Evolutionary conservation across 1,140 invertebrate species (phyloP).

Genomic region (Eueides isabella): DNA sequence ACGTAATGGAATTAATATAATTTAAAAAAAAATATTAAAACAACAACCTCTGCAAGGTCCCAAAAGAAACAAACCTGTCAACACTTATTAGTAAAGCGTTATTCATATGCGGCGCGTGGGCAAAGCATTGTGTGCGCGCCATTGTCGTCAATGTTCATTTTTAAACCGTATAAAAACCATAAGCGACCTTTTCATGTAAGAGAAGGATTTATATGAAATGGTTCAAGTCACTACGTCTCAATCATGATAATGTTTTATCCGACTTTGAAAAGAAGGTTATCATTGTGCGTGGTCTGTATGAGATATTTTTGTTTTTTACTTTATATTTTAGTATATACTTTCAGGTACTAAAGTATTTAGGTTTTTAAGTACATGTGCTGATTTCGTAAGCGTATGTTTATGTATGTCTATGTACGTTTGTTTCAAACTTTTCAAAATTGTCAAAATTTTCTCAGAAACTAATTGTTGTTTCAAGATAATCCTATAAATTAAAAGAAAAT

Average conservation of each 20-base stretch:
- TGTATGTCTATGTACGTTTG: too few species aligned
- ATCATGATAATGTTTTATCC: background rate
- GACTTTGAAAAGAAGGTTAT: background rate
- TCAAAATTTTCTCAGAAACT: too few species aligned
- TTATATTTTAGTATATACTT: too few species aligned
- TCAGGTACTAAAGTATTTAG: too few species aligned
- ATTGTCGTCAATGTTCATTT: conserved; percentile 1
- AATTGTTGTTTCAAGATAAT: too few species aligned
- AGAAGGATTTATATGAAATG: background rate
- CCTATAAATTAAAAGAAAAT: too few species aligned
- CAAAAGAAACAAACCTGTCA: conserved; percentile 18
- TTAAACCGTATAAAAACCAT: background rate
- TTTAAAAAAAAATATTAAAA: too few species aligned
- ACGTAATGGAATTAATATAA: too few species aligned
- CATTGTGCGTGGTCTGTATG: background rate
- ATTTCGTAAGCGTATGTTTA: too few species aligned
- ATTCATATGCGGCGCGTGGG: conserved; percentile 18
- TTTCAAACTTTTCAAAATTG: too few species aligned
- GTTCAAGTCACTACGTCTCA: background rate
- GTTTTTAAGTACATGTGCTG: too few species aligned
- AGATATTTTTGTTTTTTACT: too few species aligned
- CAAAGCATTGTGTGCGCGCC: background rate
- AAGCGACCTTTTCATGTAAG: background rate
- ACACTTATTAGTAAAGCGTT: conserved; percentile 21
- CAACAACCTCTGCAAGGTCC: background rate